Base-by-base conservation (phyloP, 1,140 invertebrate species). In the Neoseiulus cucumeris region DNA sequence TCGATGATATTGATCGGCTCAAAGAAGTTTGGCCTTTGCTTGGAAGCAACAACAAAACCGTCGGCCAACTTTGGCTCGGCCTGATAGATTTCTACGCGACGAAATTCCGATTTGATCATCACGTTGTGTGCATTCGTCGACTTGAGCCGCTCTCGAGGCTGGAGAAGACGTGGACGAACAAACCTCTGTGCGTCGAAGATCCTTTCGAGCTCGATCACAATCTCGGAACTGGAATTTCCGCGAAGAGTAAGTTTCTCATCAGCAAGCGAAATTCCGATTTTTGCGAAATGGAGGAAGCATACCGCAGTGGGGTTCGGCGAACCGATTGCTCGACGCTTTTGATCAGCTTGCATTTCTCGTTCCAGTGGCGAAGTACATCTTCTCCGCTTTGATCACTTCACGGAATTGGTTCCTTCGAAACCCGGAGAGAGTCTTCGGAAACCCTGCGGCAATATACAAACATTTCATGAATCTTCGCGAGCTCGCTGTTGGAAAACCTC, bases 151-250 rank as follows among this genome's bases (percentile, higher is more conserved):
- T 83, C 12, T 76, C 75, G 2, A 74, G 77, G 42, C 77, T 81
- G 70, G 78, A 81, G 66, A 83, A 83, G 68, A 72, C 80, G 17
- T 83, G 82, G 82, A 79, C 77, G 67, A 75, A 76, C 6, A 74
- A 76, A 51, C 74, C 74, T 64, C 75, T 83, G 55, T 80, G 80
- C 0, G 82, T 83, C 70, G 82, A 83, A 76, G 82, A 83, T 75
- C 82, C 82, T 18, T 83, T 83, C 76, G 79, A 82, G 70, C 71
- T 80, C 20, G 74, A 68, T 67, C 82, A 82, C 70, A 83, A 83
- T 71, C 72, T 83, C 39, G 81, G 81, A 39, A 75, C 75, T 69
- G 80, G 79, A 14, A 71, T 83, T 14, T 79, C 79, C 0, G 72
- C 76, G 67, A 80, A 80, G 73, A 83, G 81, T 82, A 75, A 76